These are phyloP conservation scores for Leptinotarsa haldemani DNA, from an alignment of 2,888 invertebrate genomes.

Conservation along the genomic window DNA sequence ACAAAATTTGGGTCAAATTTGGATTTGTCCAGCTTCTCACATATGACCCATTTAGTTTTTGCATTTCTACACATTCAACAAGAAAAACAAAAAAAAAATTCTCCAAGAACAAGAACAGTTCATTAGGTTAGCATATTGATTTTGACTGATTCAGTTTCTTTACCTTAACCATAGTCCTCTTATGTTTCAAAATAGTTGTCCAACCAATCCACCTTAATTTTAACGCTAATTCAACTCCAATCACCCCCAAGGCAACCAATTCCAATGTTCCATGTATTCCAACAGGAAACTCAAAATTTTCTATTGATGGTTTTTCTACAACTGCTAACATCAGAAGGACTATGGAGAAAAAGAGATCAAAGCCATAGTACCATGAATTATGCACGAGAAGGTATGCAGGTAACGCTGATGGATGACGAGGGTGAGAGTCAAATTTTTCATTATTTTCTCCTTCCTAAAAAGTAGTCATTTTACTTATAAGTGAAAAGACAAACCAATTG, in stretches of 20 bases:
- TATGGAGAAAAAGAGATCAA: slow-evolving; percentile 82
- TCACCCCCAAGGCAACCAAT: slow-evolving; percentile 78
- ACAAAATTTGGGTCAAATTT: no score
- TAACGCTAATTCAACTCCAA: slow-evolving; percentile 81
- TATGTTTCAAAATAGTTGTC: slow-evolving; percentile 84
- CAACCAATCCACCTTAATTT: slow-evolving; percentile 89
- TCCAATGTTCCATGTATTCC: slow-evolving; percentile 87
- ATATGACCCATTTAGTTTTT: no score
- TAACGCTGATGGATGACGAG: slow-evolving; percentile 82
- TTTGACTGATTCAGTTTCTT: slow-evolving; percentile 8
- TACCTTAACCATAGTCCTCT: slow-evolving; percentile 88
- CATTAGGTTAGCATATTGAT: background rate
- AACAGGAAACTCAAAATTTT: slow-evolving; percentile 79
- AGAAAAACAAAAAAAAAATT: background rate
- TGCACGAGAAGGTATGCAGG: slow-evolving; percentile 90
- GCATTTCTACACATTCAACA: no score
- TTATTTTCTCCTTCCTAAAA: slow-evolving; percentile 88
- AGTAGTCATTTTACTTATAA: background rate
- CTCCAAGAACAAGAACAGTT: background rate
- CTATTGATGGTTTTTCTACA: slow-evolving; percentile 84
- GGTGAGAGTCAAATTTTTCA: slow-evolving; percentile 91
- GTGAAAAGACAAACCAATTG: background rate
- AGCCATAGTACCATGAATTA: slow-evolving; percentile 86
- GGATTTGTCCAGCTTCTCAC: no score
- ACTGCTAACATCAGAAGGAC: slow-evolving; percentile 80